phyloP scores from a whole-genome alignment of 30 jellyfish, hydroid and myxozoan species.

The Calvadosia cruxmelitensis region DNA sequence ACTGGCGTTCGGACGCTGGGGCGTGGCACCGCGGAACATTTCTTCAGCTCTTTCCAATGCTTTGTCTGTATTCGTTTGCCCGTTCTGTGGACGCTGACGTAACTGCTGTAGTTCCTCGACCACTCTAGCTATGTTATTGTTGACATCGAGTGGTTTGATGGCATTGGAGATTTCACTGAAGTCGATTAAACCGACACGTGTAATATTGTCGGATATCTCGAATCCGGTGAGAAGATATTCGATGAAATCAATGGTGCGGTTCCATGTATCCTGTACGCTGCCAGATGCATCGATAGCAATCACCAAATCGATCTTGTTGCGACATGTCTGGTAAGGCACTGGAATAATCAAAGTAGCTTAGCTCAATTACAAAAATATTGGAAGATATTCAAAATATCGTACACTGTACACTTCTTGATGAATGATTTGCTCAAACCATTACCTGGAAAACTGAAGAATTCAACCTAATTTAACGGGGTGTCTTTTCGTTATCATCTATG shows the following conservation, averaged over 20 bases:
- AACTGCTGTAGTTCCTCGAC: slow-evolving; percentile 46
- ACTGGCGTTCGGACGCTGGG: slow-evolving; percentile 29
- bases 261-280: slow-evolving; percentile 42
- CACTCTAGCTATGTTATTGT: slow-evolving; percentile 41
- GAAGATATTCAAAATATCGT: too few species aligned
- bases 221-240: slow-evolving; percentile 50
- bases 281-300: slow-evolving; percentile 80
- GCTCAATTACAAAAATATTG: too few species aligned
- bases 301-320: slow-evolving; percentile 44
- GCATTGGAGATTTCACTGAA: slow-evolving; percentile 85
- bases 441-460: too few species aligned
- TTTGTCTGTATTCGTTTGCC: slow-evolving; percentile 71
- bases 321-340: too few species aligned
- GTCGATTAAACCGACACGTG: slow-evolving; percentile 74
- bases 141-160: slow-evolving; percentile 44
- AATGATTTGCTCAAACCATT: too few species aligned
- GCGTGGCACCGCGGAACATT: slow-evolving; percentile 48
- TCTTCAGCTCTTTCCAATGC: slow-evolving; percentile 61
- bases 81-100: slow-evolving; percentile 79
- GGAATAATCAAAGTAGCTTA: too few species aligned
- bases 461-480: too few species aligned
- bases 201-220: slow-evolving; percentile 34
- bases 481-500: too few species aligned
- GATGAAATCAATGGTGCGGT: slow-evolving; percentile 50
- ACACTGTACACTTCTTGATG: too few species aligned